Percentiles rank a stretch among this genome's conserved stretches.
These are phyloP conservation scores for Limnothrissa miodon DNA, from an alignment of 2,113 vertebrate species.

Conservation along the genomic window DNA sequence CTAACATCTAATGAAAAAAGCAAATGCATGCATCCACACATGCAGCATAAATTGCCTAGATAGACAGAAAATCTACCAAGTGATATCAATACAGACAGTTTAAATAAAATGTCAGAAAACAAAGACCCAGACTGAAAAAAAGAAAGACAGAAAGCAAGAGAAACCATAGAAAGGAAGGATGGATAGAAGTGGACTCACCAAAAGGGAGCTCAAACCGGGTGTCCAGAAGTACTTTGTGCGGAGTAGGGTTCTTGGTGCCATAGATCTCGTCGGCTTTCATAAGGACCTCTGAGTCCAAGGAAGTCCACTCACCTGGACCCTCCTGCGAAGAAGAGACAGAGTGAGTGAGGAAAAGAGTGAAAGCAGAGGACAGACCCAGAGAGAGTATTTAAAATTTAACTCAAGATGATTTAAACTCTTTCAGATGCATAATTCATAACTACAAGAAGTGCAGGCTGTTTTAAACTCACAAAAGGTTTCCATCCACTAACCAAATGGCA, in stretches of 20 bases:
- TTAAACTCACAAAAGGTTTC: constrained; percentile 12
- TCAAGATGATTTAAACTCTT: background rate
- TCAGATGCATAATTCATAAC: constrained; percentile 30
- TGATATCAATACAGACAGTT: background rate
- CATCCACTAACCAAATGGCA: background rate
- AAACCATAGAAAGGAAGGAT: background rate
- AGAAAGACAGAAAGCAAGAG: background rate
- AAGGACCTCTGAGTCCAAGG: constrained; percentile 87
- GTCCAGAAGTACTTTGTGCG: constrained; percentile 92
- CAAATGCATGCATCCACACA: background rate
- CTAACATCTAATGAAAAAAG: background rate
- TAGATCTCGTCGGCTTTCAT: constrained; percentile 94
- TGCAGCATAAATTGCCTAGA: background rate
- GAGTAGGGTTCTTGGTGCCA: constrained; percentile 90
- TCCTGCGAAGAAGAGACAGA: constrained; percentile 71
- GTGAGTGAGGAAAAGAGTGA: background rate
- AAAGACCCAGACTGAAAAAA: background rate
- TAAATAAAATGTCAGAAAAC: background rate
- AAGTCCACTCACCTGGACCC: constrained; percentile 89
- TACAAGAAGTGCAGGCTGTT: background rate
- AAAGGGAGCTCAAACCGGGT: constrained; percentile 93
- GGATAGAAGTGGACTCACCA: constrained; percentile 70
- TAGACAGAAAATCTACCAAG: background rate
- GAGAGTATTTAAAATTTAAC: background rate
- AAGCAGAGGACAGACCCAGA: background rate